Evolutionary conservation across 2,113 vertebrate genomes (phyloP).

Genomic region (Upupa epops): DNA sequence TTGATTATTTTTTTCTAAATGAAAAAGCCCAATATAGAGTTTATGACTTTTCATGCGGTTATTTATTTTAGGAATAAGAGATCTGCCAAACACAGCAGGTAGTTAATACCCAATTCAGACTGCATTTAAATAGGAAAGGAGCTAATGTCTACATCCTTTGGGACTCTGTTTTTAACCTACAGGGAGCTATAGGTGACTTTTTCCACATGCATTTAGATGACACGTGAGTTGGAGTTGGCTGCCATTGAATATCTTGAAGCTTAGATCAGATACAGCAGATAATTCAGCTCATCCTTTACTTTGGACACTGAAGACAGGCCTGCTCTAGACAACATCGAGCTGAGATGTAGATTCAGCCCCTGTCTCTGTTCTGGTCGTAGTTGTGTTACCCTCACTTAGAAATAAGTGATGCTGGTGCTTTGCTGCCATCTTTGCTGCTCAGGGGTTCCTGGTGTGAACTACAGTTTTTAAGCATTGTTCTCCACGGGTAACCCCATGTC

Average conservation of each 20-base stretch:
- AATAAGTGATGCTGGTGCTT: not conserved
- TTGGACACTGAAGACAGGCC: not conserved
- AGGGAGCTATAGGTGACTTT: conserved; percentile 36
- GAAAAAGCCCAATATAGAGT: conserved; percentile 66
- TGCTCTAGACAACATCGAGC: not conserved
- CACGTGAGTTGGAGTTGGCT: not conserved
- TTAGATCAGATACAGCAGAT: not conserved
- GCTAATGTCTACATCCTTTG: conserved; percentile 40
- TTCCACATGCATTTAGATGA: not conserved
- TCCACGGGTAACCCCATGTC: accelerated
- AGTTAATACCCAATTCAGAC: conserved; percentile 67
- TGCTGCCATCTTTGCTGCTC: not conserved
- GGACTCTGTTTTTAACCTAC: conserved; percentile 52
- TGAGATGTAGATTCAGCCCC: not conserved
- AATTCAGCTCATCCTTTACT: not conserved
- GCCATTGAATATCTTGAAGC: not conserved
- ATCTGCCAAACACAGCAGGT: conserved; percentile 68
- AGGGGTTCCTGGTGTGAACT: accelerated
- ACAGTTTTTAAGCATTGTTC: accelerated
- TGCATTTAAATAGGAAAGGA: conserved; percentile 53
- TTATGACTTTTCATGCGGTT: conserved; percentile 67
- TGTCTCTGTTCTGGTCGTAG: not conserved
- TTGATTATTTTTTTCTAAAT: conserved; percentile 54
- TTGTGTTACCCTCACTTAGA: not conserved
- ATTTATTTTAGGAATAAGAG: conserved; percentile 69